Base-by-base conservation (phyloP, 2,888 invertebrate genomes). In the Platycnemis pennipes region DNA sequence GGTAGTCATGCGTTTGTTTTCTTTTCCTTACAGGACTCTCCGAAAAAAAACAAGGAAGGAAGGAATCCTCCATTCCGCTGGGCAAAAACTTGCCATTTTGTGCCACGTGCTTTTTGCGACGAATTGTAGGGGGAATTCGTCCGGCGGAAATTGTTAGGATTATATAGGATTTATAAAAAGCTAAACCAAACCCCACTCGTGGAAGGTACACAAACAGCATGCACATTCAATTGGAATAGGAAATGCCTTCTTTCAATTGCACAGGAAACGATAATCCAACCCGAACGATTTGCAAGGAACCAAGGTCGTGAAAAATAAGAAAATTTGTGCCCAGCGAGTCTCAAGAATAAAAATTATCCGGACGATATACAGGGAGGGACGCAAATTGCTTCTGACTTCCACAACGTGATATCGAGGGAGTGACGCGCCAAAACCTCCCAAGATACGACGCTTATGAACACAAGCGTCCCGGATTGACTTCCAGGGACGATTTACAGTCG, bases 361-460 rank as follows among this genome's bases (percentile, higher is more conserved):
- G 77, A 91, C 91, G 42, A 22, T n/a, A 87, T 26, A 45, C n/a
- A n/a, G 45, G 45, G 45, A 44, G 91, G 44, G 44, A 26, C 44
- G 63, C 44, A 63, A 56, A 26, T n/a, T 37, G 22, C 44, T n/a
- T 26, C 44, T 44, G 11, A 44, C 46, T 37, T 37, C 91, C 56
- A 44, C 8, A 69, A n/a, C 63, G 19, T 37, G 44, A 22, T 91
- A 63, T 91, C 63, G 56, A 37, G 5, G 22, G 26, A 26, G 69
- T 91, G 91, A 91, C 63, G 91, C 63, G 91, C 63, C 44, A 56
- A 69, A n/a, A 56, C 44, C 37, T 31, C 13, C 77, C 2, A 37
- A 77, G 77, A 77, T 69, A 91, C n/a, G 63, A 69, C 22, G 26
- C 91, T 77, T n/a, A 77, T n/a, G 77, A 77, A 77, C 77, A 77